Base-by-base conservation (phyloP, 2,797 vertebrate species). In the Artibeus lituratus region DNA sequence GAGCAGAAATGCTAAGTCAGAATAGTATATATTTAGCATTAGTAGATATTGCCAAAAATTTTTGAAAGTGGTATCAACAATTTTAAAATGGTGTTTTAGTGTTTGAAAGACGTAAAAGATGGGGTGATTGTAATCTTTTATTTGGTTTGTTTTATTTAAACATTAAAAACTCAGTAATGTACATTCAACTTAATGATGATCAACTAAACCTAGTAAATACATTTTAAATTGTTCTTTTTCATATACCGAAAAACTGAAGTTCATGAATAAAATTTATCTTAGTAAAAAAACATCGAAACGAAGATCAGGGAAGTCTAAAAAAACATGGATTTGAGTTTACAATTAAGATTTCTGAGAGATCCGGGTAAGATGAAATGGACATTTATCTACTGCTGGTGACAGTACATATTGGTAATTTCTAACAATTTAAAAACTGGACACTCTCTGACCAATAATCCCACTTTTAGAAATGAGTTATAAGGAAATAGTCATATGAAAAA, bases 51-150 rank as follows among this genome's bases (percentile, higher is more conserved):
- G 26, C 4, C 70, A 94, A 83, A 42, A 91, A 95, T 59, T 94
- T 94, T 85, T 67, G 9, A 84, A 92, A 78, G 29, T 55, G 5
- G 14, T 51, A 65, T 26, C 55, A 87, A 24, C 14, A 80, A 77
- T 77, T 96, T 81, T 83, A 76, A 96, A 94, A 87, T 39, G 85
- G 24, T 73, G 26, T 81, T 89, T 95, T 51, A 95, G 53, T 67
- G 47, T 65, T 91, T 78, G 44, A 96, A 22, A 96, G 7, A 70
- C 8, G 19, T 84, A 83, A 51, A 95, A 95, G 10, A 73, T 16
- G 84, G 74, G 19, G 8, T 78, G 26, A 91, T 16, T 90, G 6
- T 19, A 85, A 84, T 69, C 11, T 73, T 62, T 59, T 59, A 78
- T 67, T 87, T 87, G 57, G 55, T 67, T 90, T 96, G 42, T 69